phyloP scores from a whole-genome alignment of 2,113 vertebrate genomes.

The Phocoena phocoena region DNA sequence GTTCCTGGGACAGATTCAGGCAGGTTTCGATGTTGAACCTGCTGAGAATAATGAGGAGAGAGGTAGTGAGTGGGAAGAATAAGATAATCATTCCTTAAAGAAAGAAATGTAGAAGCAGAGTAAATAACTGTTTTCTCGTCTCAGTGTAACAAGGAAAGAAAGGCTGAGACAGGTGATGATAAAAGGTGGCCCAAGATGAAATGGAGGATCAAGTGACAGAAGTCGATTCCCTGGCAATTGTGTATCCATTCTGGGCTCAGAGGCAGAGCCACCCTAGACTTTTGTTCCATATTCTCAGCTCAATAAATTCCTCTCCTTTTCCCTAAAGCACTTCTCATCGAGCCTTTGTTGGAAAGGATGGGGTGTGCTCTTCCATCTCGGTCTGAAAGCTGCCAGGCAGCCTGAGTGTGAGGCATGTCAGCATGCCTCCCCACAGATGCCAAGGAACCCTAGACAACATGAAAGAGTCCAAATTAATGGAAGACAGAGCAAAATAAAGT shows the following conservation, averaged over 20 bases:
- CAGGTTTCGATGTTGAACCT: constrained; percentile 56
- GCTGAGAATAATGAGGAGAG: constrained; percentile 57
- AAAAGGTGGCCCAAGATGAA: not conserved
- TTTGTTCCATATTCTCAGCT: constrained; percentile 20
- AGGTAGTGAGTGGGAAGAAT: constrained; percentile 49
- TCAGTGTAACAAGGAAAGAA: not conserved
- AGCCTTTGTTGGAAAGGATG: constrained; percentile 3
- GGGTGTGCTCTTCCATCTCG: not conserved
- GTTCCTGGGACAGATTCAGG: constrained; percentile 10
- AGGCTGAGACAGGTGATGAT: not conserved
- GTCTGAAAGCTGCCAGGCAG: constrained; percentile 5
- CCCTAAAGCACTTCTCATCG: not conserved
- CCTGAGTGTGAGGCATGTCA: not conserved
- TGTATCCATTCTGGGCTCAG: not conserved
- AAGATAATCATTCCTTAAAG: constrained; percentile 56
- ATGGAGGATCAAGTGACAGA: not conserved
- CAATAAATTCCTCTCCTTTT: constrained; percentile 14
- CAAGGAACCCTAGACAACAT: not conserved
- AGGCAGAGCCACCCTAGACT: not conserved
- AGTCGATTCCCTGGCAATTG: constrained; percentile 31
- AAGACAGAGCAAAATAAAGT: constrained; percentile 5
- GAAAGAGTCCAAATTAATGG: not conserved
- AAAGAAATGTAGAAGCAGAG: constrained; percentile 43
- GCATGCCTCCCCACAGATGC: not conserved
- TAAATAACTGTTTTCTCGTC: constrained; percentile 53